Conservation (phyloP, 2,888 invertebrate species). For the Drosophila subquinaria region DNA sequence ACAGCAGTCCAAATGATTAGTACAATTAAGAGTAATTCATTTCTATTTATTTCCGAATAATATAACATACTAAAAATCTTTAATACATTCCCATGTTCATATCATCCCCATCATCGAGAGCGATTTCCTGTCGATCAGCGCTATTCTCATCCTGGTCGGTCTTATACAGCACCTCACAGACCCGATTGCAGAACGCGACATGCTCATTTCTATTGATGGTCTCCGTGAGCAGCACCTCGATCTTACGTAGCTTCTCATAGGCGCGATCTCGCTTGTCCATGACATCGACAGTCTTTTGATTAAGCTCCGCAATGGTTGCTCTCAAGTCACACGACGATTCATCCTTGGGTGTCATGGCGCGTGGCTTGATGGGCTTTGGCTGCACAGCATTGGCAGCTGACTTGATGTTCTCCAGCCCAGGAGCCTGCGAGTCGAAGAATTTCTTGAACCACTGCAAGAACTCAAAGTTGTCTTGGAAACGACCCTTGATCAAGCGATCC, state of each 20-base stretch:
- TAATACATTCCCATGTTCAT: slow-evolving; percentile 50
- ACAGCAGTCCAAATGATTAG: slow-evolving; percentile 48
- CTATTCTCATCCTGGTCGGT: slow-evolving; percentile 16
- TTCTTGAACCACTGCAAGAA: slow-evolving; percentile 99
- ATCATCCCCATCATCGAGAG: slow-evolving; percentile 27
- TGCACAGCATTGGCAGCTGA: slow-evolving; percentile 48
- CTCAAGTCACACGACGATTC: slow-evolving; percentile 12
- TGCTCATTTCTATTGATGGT: slow-evolving; percentile 55
- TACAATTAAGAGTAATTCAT: not conserved
- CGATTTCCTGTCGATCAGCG: slow-evolving; percentile 3
- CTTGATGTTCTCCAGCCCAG: slow-evolving; percentile 89
- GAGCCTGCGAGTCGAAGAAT: slow-evolving; percentile 99
- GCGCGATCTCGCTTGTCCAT: slow-evolving; percentile 63
- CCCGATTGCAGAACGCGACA: slow-evolving; percentile 65
- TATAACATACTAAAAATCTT: slow-evolving; percentile 8
- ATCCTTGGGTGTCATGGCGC: slow-evolving; percentile 28
- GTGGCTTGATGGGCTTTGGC: slow-evolving; percentile 58
- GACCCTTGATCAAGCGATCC: slow-evolving; percentile 93
- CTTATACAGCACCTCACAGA: slow-evolving; percentile 68
- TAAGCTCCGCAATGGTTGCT: slow-evolving; percentile 15
- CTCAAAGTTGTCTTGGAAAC: slow-evolving; percentile 99
- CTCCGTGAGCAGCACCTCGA: slow-evolving; percentile 73
- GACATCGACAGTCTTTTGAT: slow-evolving; percentile 3
- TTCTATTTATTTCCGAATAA: slow-evolving; percentile 19
- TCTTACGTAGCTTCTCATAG: slow-evolving; percentile 71